Percentiles rank a stretch among this genome's conserved stretches.
These are phyloP conservation scores for Cinara cedri DNA, from an alignment of 2,888 invertebrate genomes.

Conservation along the genomic window DNA sequence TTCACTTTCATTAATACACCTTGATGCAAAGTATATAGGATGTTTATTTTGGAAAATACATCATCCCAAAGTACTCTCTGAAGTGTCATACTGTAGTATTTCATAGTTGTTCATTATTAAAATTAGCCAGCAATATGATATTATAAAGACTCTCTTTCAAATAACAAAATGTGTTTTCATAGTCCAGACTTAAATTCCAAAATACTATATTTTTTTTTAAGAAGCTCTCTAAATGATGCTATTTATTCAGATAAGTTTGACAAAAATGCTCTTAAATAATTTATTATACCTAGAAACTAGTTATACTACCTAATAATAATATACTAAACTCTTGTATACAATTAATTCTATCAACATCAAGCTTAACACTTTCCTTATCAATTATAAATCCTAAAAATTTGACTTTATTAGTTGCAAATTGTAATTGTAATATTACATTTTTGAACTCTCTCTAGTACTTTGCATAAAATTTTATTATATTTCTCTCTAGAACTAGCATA, in stretches of 20 bases:
- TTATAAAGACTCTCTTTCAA: neutral
- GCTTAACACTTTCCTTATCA: neutral
- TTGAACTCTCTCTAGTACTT: constrained; percentile 20
- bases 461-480: constrained; percentile 52
- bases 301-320: neutral
- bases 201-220: neutral
- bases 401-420: neutral
- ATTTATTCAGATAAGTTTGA: neutral
- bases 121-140: too few species aligned
- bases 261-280: neutral
- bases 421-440: too few species aligned
- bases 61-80: neutral
- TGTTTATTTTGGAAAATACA: neutral
- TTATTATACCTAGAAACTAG: neutral
- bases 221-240: neutral
- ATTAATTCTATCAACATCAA: neutral
- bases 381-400: constrained; percentile 5
- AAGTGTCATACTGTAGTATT: neutral
- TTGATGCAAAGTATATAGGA: neutral
- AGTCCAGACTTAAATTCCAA: neutral
- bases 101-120: neutral
- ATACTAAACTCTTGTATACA: neutral
- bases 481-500: constrained; percentile 25
- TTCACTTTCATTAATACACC: neutral
- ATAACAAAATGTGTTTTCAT: neutral